Conservation (phyloP, 2,888 invertebrate genomes). For the Noctua fimbriata region DNA sequence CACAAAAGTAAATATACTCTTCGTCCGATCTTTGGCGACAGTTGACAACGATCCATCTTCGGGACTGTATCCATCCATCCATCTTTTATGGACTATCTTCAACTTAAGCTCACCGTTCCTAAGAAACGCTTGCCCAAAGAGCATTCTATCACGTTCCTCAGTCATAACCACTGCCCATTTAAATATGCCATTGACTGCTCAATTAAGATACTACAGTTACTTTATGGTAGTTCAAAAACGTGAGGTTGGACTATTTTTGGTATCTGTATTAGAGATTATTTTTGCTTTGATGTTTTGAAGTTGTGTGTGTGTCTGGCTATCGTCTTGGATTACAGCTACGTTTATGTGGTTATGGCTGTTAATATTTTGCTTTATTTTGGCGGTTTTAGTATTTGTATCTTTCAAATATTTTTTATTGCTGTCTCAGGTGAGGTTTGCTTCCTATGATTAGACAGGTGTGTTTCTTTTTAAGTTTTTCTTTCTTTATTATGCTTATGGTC, state of each 20-base stretch:
- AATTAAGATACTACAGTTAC: conserved; percentile 59
- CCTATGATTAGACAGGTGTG: too few relatives aligned
- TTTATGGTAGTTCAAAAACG: conserved; percentile 55
- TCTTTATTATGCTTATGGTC: neutral
- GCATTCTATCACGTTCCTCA: conserved; percentile 65
- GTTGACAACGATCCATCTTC: conserved; percentile 31
- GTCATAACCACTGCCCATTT: conserved; percentile 54
- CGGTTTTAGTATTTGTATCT: neutral
- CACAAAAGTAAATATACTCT: conserved; percentile 12
- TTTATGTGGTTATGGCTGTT: conserved; percentile 43
- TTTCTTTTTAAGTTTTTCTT: neutral
- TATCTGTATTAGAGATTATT: conserved; percentile 55
- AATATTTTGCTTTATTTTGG: conserved; percentile 28
- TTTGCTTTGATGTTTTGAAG: conserved; percentile 58
- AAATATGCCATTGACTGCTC: conserved; percentile 56
- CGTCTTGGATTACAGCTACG: conserved; percentile 55
- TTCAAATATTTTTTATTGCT: neutral
- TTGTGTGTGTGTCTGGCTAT: conserved; percentile 54
- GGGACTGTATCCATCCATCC: neutral
- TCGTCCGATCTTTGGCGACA: conserved; percentile 1
- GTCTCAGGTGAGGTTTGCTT: neutral
- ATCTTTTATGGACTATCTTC: conserved; percentile 39
- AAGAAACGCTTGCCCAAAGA: conserved; percentile 39
- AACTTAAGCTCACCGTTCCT: conserved; percentile 30
- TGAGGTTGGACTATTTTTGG: conserved; percentile 53